These are phyloP conservation scores for Eulemur mongoz DNA, from an alignment of 2,797 vertebrate species.

Conservation along the genomic window DNA sequence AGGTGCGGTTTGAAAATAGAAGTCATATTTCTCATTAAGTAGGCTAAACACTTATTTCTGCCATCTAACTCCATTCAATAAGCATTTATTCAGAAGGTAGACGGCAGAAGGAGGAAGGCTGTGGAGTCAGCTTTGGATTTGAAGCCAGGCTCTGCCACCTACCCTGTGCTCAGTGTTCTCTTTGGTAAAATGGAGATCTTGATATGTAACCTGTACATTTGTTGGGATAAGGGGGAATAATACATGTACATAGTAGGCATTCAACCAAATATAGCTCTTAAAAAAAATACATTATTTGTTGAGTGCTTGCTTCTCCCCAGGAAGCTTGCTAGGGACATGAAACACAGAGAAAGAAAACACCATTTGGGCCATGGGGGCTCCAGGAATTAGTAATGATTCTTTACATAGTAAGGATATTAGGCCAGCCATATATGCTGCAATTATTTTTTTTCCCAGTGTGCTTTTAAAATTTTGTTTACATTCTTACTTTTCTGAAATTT, in stretches of 20 bases:
- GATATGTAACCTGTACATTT: neutral
- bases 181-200: neutral
- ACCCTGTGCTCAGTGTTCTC: neutral
- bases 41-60: neutral
- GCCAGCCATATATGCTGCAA: neutral
- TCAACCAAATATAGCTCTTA: neutral
- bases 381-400: neutral
- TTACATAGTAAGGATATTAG: neutral
- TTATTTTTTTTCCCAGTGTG: neutral
- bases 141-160: neutral
- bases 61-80: neutral
- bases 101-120: neutral
- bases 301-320: neutral
- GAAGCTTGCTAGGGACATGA: neutral
- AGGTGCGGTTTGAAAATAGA: conserved; percentile 42
- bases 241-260: neutral
- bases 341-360: neutral
- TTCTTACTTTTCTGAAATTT: neutral
- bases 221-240: neutral
- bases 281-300: neutral
- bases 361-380: neutral
- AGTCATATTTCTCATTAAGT: conserved; percentile 27
- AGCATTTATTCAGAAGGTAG: neutral
- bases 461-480: neutral
- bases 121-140: neutral